A percentile compares a stretch with the other conserved stretches of the same genome.
These are phyloP conservation scores for Boloria euphrosyne DNA, from an alignment of 2,888 invertebrate species.

Conservation along the genomic window DNA sequence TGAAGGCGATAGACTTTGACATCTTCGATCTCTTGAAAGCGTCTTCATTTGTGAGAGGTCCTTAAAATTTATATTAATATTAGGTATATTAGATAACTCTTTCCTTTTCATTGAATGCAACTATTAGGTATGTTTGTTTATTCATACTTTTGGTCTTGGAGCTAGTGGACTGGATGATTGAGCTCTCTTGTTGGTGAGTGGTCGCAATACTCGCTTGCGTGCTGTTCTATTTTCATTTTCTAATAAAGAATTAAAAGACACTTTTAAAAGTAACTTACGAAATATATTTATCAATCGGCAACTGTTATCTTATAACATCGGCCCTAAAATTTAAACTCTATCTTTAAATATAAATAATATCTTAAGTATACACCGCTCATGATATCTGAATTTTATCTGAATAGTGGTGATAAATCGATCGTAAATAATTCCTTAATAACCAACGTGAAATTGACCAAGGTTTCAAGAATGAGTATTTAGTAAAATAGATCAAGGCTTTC, in stretches of 20 bases:
- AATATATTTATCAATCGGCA: no score
- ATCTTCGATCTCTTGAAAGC: conserved; percentile 50
- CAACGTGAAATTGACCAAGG: conserved; percentile 28
- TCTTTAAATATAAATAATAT: conserved; percentile 4
- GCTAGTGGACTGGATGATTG: conserved; percentile 54
- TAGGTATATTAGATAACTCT: conserved; percentile 9
- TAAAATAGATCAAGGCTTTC: conserved; percentile 24
- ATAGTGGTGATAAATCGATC: conserved; percentile 27
- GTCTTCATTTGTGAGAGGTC: conserved; percentile 44
- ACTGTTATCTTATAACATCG: neutral
- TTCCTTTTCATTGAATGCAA: neutral
- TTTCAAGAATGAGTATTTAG: conserved; percentile 20
- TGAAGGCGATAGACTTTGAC: conserved; percentile 61
- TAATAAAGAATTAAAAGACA: neutral
- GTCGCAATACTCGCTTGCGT: conserved; percentile 46
- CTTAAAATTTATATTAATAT: conserved; percentile 43
- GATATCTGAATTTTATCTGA: conserved; percentile 26
- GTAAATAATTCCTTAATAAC: conserved; percentile 24
- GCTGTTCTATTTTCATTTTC: conserved; percentile 21
- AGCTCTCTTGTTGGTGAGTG: conserved; percentile 49
- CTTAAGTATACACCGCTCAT: conserved; percentile 13
- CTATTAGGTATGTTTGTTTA: neutral
- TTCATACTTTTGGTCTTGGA: conserved; percentile 45
- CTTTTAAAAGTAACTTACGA: no score
- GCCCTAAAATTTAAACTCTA: neutral